A percentile compares a stretch with the other conserved stretches of the same genome.
phyloP scores from a whole-genome alignment of 2,797 vertebrate genomes.

The Cyprinella venusta region DNA sequence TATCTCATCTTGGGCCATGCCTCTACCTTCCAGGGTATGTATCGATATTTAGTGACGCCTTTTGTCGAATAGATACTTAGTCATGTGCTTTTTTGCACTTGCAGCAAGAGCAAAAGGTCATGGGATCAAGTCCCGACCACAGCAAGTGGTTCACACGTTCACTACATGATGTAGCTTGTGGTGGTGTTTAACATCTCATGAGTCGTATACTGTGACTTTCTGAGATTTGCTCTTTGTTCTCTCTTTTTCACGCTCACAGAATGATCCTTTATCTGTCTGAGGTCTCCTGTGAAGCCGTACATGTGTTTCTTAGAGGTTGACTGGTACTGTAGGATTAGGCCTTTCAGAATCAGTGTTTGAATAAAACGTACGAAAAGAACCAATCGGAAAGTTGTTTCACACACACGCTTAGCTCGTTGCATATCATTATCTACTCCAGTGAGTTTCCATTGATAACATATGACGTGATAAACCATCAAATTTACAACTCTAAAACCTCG shows the following conservation, averaged over 20 bases:
- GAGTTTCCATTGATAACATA: background rate
- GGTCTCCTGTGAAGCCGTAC: constrained; percentile 21
- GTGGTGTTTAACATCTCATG: too few relatives aligned
- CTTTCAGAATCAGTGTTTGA: constrained; percentile 27
- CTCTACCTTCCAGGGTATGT: constrained; percentile 84
- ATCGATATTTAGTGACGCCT: constrained; percentile 11
- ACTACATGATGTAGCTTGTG: background rate
- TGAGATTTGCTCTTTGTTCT: constrained; percentile 16
- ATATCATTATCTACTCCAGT: constrained; percentile 5
- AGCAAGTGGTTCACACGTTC: constrained; percentile 19
- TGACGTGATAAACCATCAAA: background rate
- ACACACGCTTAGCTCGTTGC: background rate
- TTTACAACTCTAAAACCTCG: constrained; percentile 1
- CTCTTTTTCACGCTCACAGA: constrained; percentile 20
- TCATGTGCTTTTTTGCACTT: background rate
- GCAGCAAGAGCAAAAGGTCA: background rate
- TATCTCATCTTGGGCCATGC: constrained; percentile 86
- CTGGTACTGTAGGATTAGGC: constrained; percentile 2
- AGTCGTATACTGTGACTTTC: background rate
- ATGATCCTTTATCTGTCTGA: constrained; percentile 11
- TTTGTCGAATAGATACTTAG: background rate
- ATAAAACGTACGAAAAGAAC: constrained; percentile 23
- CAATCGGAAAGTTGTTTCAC: background rate
- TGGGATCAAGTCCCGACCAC: background rate
- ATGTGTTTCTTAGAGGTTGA: constrained; percentile 7